Base-by-base conservation (phyloP, 1,140 invertebrate genomes). In the Pogonomyrmex barbatus region DNA sequence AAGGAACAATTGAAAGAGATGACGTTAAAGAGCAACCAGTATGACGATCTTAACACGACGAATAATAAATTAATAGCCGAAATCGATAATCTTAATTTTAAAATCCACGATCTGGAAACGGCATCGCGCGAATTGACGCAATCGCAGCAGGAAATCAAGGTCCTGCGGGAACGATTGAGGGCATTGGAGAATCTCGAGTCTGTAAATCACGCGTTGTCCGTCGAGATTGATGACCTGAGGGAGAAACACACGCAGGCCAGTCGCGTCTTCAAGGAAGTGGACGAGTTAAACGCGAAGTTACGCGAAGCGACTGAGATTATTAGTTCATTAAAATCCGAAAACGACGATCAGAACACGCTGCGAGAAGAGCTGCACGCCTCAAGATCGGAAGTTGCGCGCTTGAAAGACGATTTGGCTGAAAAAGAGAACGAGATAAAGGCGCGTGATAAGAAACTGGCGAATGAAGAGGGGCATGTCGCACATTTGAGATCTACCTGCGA, bases 1-100 rank as follows among this genome's bases (percentile, higher is more conserved):
- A 93, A 93, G 56, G 91, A 92, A 83, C 93, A 95, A 83, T 92
- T 95, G 77, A 91, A 94, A 85, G 88, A 92, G 14, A 81, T 95
- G 58, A 93, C 92, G 68, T 89, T 89, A 42, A 93, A 95, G 86
- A 90, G 93, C 1, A 88, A 86, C 0, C 58, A 76, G 8, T 88
- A 86, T 42, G 83, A 90, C 33, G 75, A 89, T 45, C 39, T 91
- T 2, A 58, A 89, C 50, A 17, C 33, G 12, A 87, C 78, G 63
- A 93, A 91, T 56, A 82, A 54, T 30, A 91, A 90, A 77, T 85
- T 93, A 17, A 82, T 76, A 67, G 90, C 81, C 9, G 91, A 93
- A 79, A 91, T 91, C 42, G 89, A 92, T 86, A 85, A 89, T 73
- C 75, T 93, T 5, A 71, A 87, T 71, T 91, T 84, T 14, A 90